A percentile compares a stretch with the other conserved stretches of the same genome.
Evolutionary conservation across 2,113 vertebrate species (phyloP).

Genomic region (Cacatua alba): DNA sequence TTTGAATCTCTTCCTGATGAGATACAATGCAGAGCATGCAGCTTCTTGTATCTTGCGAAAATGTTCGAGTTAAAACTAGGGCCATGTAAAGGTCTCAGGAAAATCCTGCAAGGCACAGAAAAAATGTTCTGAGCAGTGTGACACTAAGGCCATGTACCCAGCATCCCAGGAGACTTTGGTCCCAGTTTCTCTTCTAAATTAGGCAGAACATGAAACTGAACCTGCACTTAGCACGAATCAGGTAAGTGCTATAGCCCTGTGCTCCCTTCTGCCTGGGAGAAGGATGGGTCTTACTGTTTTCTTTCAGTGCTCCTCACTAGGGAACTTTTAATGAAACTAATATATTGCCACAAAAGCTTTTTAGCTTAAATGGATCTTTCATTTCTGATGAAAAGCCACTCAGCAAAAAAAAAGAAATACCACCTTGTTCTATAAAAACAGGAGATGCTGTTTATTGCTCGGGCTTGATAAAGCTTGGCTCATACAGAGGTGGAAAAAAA

Average conservation of each 20-base stretch:
- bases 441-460: not conserved
- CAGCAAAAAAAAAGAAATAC: not conserved
- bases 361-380: not conserved
- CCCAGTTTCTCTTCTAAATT: not conserved
- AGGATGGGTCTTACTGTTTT: not conserved
- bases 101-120: not conserved
- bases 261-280: not conserved
- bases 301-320: not conserved
- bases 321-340: not conserved
- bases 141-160: not conserved
- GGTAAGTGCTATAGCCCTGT: not conserved
- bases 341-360: not conserved
- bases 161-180: not conserved
- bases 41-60: not conserved
- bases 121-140: not conserved
- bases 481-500: not conserved
- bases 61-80: not conserved
- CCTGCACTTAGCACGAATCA: rapidly evolving
- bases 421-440: not conserved
- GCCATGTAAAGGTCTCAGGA: not conserved
- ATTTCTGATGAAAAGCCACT: not conserved
- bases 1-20: not conserved
- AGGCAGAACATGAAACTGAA: not conserved
- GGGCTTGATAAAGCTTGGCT: not conserved
- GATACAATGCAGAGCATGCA: not conserved